Percentiles rank a stretch among this genome's conserved stretches.
phyloP scores from a whole-genome alignment of 2,888 invertebrate species.

The Hybos culiciformis region DNA sequence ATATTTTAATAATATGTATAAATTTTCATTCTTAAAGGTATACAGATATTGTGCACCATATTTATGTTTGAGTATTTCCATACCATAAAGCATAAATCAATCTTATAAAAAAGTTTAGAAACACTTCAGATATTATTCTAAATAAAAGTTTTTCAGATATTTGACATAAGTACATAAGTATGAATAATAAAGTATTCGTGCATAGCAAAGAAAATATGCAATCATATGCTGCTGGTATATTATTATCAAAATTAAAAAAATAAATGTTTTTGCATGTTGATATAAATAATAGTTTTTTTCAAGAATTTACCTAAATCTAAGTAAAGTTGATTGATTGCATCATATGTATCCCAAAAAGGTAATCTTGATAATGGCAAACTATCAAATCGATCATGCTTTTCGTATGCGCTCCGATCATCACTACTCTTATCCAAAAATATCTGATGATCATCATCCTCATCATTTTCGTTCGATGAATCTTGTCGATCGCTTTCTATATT shows the following conservation, averaged over 20 bases:
- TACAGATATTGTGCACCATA: no score
- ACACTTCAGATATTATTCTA: no score
- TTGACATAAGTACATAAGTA: no score
- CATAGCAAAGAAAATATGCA: background rate
- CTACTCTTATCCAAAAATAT: background rate
- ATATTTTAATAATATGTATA: no score
- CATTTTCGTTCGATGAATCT: slow-evolving; percentile 14
- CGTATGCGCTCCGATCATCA: slow-evolving; percentile 11
- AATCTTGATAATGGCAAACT: slow-evolving; percentile 33
- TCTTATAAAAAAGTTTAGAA: no score
- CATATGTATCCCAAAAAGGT: slow-evolving; percentile 82
- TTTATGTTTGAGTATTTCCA: no score
- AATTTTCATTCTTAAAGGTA: no score
- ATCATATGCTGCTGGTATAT: background rate
- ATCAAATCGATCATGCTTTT: slow-evolving; percentile 11
- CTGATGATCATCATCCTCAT: slow-evolving; percentile 12
- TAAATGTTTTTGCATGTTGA: no score
- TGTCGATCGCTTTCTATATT: slow-evolving; percentile 1
- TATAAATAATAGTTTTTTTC: background rate
- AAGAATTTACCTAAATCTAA: slow-evolving; percentile 56
- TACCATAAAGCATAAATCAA: no score
- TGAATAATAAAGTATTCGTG: background rate
- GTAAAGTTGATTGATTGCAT: slow-evolving; percentile 80
- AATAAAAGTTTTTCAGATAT: no score
- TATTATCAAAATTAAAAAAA: background rate